phyloP scores from a whole-genome alignment of 2,113 vertebrate genomes.

The Melanerpes formicivorus region DNA sequence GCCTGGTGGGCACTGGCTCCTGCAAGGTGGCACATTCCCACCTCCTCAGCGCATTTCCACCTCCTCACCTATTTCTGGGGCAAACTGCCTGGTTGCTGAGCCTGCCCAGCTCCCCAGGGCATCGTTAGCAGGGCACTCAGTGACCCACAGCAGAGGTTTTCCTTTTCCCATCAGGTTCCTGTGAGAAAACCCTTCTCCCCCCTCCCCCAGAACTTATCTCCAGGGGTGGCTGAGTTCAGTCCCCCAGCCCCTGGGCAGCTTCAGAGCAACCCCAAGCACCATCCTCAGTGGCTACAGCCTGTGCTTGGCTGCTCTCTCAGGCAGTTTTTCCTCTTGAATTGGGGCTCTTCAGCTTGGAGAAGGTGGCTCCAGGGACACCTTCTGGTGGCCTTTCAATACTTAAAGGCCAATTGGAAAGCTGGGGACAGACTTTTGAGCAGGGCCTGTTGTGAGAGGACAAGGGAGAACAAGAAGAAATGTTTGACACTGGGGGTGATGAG shows the following conservation, averaged over 20 bases:
- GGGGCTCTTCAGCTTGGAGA: neutral
- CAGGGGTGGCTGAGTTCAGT: neutral
- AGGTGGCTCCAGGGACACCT: neutral
- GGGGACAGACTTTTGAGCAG: neutral
- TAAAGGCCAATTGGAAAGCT: neutral
- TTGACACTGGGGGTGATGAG: neutral
- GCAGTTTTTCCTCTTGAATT: neutral
- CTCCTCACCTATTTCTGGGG: neutral
- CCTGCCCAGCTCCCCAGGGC: constrained; percentile 9
- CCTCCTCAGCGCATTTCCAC: neutral
- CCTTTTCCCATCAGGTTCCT: constrained; percentile 42
- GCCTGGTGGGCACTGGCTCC: rapidly evolving
- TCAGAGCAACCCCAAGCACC: neutral
- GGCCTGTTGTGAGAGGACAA: neutral
- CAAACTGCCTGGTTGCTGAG: constrained; percentile 1
- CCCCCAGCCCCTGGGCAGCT: rapidly evolving
- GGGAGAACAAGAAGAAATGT: neutral
- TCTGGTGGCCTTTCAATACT: neutral
- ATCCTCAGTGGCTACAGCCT: rapidly evolving
- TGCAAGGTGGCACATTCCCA: neutral
- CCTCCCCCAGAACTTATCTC: neutral
- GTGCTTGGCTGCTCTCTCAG: rapidly evolving
- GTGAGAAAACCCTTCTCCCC: neutral
- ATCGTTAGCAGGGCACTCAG: constrained; percentile 23
- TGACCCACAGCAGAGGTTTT: constrained; percentile 33